A percentile compares a stretch with the other conserved stretches of the same genome.
Evolutionary conservation across 2,888 invertebrate genomes (phyloP).

Genomic region (Leucophenga montana): DNA sequence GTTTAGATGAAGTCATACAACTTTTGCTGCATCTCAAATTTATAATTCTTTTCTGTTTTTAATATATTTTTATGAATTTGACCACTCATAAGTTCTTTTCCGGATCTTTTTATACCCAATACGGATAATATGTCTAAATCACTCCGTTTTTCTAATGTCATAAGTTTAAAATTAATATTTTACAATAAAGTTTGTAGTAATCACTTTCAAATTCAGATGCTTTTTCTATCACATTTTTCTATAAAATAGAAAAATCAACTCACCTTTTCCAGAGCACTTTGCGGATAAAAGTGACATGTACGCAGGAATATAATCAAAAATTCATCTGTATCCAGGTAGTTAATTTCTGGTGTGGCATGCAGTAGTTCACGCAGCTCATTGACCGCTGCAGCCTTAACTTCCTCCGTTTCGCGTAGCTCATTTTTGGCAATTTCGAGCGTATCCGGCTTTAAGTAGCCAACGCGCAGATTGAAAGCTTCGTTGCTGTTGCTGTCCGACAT

Average conservation of each 20-base stretch:
- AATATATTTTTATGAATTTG: too few species aligned
- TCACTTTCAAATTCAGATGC: too few species aligned
- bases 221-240: too few species aligned
- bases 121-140: too few species aligned
- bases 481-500: constrained; percentile 58
- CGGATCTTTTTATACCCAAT: too few species aligned
- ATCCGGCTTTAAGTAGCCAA: constrained; percentile 77
- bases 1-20: too few species aligned
- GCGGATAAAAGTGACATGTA: constrained; percentile 87
- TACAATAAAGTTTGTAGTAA: too few species aligned
- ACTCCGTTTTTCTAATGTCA: neutral
- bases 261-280: constrained; percentile 85
- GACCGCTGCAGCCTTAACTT: constrained; percentile 78
- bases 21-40: too few species aligned
- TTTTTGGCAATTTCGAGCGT: constrained; percentile 77
- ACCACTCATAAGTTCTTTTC: too few species aligned
- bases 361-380: constrained; percentile 78
- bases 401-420: constrained; percentile 83
- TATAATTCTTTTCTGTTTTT: too few species aligned
- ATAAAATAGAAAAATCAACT: constrained; percentile 25
- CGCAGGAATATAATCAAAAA: constrained; percentile 85
- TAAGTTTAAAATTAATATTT: neutral
- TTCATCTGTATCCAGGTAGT: constrained; percentile 83
- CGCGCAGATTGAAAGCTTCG: constrained; percentile 77
- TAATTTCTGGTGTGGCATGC: constrained; percentile 80